Evolutionary conservation across 1,140 invertebrate genomes (phyloP), one percentile per base, ranked within the genome.

Genomic region (Bombus pyrosoma): DNA sequence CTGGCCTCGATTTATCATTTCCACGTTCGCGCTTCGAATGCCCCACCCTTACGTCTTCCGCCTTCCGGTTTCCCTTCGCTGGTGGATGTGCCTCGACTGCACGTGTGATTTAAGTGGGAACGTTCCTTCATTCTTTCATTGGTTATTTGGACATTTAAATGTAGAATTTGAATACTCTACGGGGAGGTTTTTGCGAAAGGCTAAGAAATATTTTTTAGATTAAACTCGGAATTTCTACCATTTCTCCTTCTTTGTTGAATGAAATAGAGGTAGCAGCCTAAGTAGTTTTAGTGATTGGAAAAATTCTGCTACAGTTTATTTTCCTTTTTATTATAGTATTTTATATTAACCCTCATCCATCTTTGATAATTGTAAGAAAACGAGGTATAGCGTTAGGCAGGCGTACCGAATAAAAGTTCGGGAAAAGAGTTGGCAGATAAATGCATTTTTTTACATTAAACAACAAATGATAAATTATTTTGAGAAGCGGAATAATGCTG

Each of bases 1-100:
- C 92, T 93, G 91, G 91, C 87, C 91, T 84, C 92, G 86, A 95
- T 94, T 94, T 94, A 94, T 95, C 93, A 94, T 93, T 91, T 81
- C 85, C 89, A 91, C 91, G 90, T 93, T 94, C 91, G 85, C 90
- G 88, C 89, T 88, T 91, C 78, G 57, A 87, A 82, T 75, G 66
- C 77, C 18, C 69, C 69, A 83, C 77, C 72, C 47, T 81, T 37
- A 34, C 59, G 37, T 80, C 64, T 83, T 83, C 39, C 75, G 53
- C 57, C 74, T 66, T 89, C 77, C 66, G 59, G 53, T 73, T 18
- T 74, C 75, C 66, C 69, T 53, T 57, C 32, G 32, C 32, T 32
- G 57, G 28, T 18, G 32, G 15, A 28, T 47, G 32, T 43, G 41
- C 22, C 34, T 34, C n/a, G 32, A 15, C 41, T 18, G 32, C 66